Evolutionary conservation across 2,797 vertebrate species (phyloP), one percentile per base, ranked within the genome.

Genomic region (Xerus rutilus): DNA sequence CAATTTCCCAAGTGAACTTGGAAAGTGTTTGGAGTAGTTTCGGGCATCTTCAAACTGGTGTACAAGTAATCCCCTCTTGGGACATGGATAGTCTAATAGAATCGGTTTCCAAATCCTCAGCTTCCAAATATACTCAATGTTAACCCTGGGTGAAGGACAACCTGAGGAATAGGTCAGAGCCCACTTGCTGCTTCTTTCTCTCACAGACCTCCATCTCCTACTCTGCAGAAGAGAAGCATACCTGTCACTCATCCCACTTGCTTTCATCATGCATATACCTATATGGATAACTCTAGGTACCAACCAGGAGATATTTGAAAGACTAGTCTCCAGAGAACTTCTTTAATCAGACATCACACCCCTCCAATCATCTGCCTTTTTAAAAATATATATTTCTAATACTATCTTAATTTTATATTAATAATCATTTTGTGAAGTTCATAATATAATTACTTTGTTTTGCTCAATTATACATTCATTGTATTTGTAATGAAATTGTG

Each of bases 401-500:
- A 49, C 20, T 57, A 65, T 72, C 59, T 87, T 76, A 72, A 32
- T 81, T 72, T 69, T 81, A 78, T 69, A 49, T 88, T 54, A 72
- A 77, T 69, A 39, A 92, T 69, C 89, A 70, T 78, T 82, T 92
- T 49, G 20, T 62, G 88, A 92, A 95, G 43, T 76, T 93, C 25
- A 49, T 76, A 35, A 45, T 86, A 13, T 79, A 52, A 64, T 69
- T 87, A 79, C 30, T 39, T 64, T 93, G 10, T 74, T 93, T 96
- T 93, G 43, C 14, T 92, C 64, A 82, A 15, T 82, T 73, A 72
- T 74, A 73, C 47, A 82, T 82, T 94, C 81, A 76, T 76, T 89
- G 57, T 85, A 86, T 93, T 45, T 91, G 49, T 72, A 59, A 76
- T 73, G 25, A 95, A 65, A 59, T 64, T 49, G 72, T 62, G 39